Conservation (phyloP, 2,797 vertebrate genomes). For the Staurois parvus region DNA sequence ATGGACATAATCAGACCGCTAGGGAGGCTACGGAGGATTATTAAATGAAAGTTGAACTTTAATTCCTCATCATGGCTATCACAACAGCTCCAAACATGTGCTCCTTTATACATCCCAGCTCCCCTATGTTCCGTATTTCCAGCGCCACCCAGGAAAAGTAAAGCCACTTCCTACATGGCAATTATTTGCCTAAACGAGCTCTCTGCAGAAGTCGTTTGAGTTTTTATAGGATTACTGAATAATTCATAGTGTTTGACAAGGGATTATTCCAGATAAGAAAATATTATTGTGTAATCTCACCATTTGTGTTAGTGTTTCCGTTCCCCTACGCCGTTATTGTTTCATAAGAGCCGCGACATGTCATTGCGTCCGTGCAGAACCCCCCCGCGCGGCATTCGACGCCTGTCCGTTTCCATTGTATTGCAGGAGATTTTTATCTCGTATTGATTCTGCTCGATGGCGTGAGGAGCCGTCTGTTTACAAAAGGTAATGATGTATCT, state of each 20-base stretch:
- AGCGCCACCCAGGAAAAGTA: neutral
- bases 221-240: conserved; percentile 40
- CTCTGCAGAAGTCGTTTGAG: conserved; percentile 4
- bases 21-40: too few relatives aligned
- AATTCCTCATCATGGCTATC: too few relatives aligned
- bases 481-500: conserved; percentile 48
- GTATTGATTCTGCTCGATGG: conserved; percentile 34
- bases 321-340: conserved; percentile 28
- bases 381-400: neutral
- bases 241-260: conserved; percentile 40
- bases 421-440: conserved; percentile 26
- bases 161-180: neutral
- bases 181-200: conserved; percentile 7
- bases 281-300: conserved; percentile 44
- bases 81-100: too few relatives aligned
- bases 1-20: too few relatives aligned
- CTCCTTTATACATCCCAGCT: too few relatives aligned
- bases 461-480: conserved; percentile 31
- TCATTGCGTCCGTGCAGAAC: conserved; percentile 15
- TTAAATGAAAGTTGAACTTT: too few relatives aligned
- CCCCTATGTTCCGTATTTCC: too few relatives aligned
- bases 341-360: neutral
- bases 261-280: conserved; percentile 41
- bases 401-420: conserved; percentile 17
- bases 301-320: conserved; percentile 40